Evolutionary conservation across 2,888 invertebrate species (phyloP).

Genomic region (Synergus umbraculus): DNA sequence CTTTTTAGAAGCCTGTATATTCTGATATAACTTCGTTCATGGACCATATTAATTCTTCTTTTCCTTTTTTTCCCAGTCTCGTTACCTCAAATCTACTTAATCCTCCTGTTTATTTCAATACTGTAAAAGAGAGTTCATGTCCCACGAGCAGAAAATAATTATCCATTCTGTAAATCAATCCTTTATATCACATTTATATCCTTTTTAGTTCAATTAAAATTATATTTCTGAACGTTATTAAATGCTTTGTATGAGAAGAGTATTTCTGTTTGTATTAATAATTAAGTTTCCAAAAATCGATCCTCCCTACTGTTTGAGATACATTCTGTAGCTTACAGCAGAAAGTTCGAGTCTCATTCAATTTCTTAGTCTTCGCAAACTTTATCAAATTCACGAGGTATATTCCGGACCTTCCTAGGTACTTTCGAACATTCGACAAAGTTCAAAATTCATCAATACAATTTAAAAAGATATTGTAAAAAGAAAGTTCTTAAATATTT

Average conservation of each 20-base stretch:
- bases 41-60: not conserved
- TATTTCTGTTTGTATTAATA: too few species aligned
- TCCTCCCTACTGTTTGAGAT: too few species aligned
- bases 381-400: not conserved
- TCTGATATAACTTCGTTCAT: not conserved
- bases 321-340: not conserved
- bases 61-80: not conserved
- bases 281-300: too few species aligned
- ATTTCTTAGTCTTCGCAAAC: not conserved
- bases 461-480: too few species aligned
- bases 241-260: too few species aligned
- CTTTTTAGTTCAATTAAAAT: not conserved
- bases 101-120: not conserved
- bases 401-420: not conserved
- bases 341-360: not conserved
- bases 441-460: not conserved
- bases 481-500: too few species aligned
- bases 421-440: not conserved
- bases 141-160: not conserved
- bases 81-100: not conserved
- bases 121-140: not conserved
- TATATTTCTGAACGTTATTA: too few species aligned
- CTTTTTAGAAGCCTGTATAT: conserved; percentile 35
- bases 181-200: not conserved
- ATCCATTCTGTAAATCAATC: not conserved